Conservation (phyloP, 2,797 vertebrate genomes). For the Thalassophryne amazonica region DNA sequence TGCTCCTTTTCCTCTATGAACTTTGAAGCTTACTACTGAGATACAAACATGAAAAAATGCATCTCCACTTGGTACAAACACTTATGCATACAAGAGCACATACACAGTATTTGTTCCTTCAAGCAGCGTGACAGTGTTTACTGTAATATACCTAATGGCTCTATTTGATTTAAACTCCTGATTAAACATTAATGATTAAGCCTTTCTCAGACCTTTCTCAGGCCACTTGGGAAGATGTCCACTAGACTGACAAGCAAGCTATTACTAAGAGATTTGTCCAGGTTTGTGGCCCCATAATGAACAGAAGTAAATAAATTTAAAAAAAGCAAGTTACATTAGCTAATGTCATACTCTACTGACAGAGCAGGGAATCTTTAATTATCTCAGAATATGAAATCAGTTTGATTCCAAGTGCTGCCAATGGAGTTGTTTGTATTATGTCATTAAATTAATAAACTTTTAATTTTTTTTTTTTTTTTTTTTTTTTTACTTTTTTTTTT, state of each 20-base stretch:
- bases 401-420: too few species aligned
- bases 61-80: neutral
- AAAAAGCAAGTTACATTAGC: too few species aligned
- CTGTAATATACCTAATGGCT: conserved; percentile 12
- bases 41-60: neutral
- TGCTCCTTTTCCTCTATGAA: neutral
- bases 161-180: conserved; percentile 42
- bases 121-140: conserved; percentile 16
- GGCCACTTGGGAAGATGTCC: neutral
- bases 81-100: neutral
- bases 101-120: neutral
- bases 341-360: neutral
- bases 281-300: neutral
- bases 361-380: neutral
- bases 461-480: too few species aligned
- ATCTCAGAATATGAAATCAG: neutral
- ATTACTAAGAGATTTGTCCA: neutral
- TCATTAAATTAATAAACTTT: too few species aligned
- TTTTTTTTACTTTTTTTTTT: too few species aligned
- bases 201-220: conserved; percentile 1
- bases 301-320: too few species aligned
- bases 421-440: too few species aligned
- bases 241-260: conserved; percentile 10
- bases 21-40: conserved; percentile 3
- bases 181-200: conserved; percentile 35